These are phyloP conservation scores for Himalopsyche kuldschensis DNA, from an alignment of 2,888 invertebrate genomes.

Conservation along the genomic window DNA sequence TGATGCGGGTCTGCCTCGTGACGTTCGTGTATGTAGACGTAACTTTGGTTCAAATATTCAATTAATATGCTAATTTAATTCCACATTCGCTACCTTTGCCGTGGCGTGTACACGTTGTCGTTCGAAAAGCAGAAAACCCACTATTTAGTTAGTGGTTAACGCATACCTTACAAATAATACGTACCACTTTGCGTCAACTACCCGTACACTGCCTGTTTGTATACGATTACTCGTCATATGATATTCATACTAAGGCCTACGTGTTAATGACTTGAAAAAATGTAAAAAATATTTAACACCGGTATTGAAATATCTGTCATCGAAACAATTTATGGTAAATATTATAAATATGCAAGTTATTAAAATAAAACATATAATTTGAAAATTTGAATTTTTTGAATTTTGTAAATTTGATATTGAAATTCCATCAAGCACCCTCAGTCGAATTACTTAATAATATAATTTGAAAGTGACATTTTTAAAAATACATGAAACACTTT, in stretches of 20 bases:
- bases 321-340: no score
- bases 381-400: no score
- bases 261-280: slow-evolving; percentile 22
- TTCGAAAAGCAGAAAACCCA: slow-evolving; percentile 39
- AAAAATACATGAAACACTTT: no score
- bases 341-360: no score
- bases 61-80: slow-evolving; percentile 58
- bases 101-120: slow-evolving; percentile 25
- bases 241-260: slow-evolving; percentile 24
- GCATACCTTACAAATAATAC: slow-evolving; percentile 35
- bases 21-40: slow-evolving; percentile 32
- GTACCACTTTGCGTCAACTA: slow-evolving; percentile 15
- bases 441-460: no score
- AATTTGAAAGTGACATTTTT: no score
- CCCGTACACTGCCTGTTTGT: slow-evolving; percentile 10
- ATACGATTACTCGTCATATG: slow-evolving; percentile 20
- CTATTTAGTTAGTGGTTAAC: slow-evolving; percentile 39
- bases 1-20: not conserved
- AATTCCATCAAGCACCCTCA: no score
- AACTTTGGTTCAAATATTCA: slow-evolving; percentile 48
- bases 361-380: no score
- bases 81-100: slow-evolving; percentile 29
- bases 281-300: not conserved
- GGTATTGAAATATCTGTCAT: not conserved
- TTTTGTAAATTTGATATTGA: no score